Evolutionary conservation across 1,140 invertebrate species (phyloP).

Genomic region (Papilio xuthus): DNA sequence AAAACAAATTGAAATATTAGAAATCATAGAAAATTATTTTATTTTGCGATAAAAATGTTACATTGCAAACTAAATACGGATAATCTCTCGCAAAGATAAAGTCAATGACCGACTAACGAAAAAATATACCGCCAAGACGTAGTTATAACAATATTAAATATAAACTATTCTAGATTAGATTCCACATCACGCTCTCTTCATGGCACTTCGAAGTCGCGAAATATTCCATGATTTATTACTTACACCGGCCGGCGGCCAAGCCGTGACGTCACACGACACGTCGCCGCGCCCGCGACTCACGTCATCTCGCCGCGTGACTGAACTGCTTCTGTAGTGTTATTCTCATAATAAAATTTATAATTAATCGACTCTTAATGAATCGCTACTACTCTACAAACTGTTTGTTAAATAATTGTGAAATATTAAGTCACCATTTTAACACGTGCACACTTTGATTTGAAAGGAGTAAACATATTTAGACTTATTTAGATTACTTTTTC

Average conservation of each 20-base stretch:
- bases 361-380: conserved; percentile 38
- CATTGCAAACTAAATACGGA: neutral
- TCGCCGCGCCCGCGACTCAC: conserved; percentile 49
- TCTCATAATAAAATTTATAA: conserved; percentile 39
- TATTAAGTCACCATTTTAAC: no score
- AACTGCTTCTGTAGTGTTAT: conserved; percentile 44
- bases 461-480: no score
- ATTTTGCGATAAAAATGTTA: neutral
- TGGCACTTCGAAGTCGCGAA: conserved; percentile 39
- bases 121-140: conserved; percentile 39
- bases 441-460: no score
- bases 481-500: no score
- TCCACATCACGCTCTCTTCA: conserved; percentile 44
- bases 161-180: conserved; percentile 43
- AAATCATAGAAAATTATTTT: no score
- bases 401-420: neutral
- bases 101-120: conserved; percentile 44
- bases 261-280: conserved; percentile 54
- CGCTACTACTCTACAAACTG: neutral
- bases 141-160: conserved; percentile 42
- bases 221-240: conserved; percentile 54
- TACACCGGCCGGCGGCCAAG: conserved; percentile 43
- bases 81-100: conserved; percentile 27
- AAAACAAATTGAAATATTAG: no score
- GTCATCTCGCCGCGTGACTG: conserved; percentile 46